Percentiles rank a stretch among this genome's conserved stretches.
Conservation (phyloP, 2,797 vertebrate genomes). For the Enteromius thamalakanensis region DNA sequence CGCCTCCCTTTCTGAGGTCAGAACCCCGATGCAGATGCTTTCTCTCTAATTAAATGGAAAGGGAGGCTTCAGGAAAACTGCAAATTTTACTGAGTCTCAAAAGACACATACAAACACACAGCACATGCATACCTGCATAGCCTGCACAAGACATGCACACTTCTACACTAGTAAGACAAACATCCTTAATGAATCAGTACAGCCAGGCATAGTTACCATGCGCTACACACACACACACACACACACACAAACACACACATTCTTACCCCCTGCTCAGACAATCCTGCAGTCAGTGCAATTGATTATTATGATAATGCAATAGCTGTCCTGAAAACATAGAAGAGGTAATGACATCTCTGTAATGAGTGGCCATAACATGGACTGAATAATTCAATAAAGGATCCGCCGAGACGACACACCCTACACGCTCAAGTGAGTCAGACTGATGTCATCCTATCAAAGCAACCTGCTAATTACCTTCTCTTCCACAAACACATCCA, state of each 20-base stretch:
- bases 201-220: not conserved
- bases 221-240: not conserved
- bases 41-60: slow-evolving; percentile 74
- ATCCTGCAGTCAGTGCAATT: slow-evolving; percentile 57
- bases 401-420: slow-evolving; percentile 14
- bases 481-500: slow-evolving; percentile 23
- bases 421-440: slow-evolving; percentile 18
- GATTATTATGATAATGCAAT: slow-evolving; percentile 70
- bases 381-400: slow-evolving; percentile 70
- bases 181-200: slow-evolving; percentile 17
- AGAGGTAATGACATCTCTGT: slow-evolving; percentile 67
- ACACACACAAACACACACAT: slow-evolving; percentile 1
- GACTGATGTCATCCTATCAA: slow-evolving; percentile 40
- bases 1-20: slow-evolving; percentile 60
- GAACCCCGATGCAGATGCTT: slow-evolving; percentile 71
- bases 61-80: slow-evolving; percentile 66
- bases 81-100: slow-evolving; percentile 57
- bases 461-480: slow-evolving; percentile 44
- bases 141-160: slow-evolving; percentile 59
- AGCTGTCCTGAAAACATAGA: slow-evolving; percentile 57
- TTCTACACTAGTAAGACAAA: slow-evolving; percentile 14
- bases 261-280: slow-evolving; percentile 53
- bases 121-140: slow-evolving; percentile 25
- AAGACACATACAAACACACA: slow-evolving; percentile 9
- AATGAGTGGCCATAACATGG: slow-evolving; percentile 68